Conservation (phyloP, 2,113 vertebrate species). For the Rostratula benghalensis region DNA sequence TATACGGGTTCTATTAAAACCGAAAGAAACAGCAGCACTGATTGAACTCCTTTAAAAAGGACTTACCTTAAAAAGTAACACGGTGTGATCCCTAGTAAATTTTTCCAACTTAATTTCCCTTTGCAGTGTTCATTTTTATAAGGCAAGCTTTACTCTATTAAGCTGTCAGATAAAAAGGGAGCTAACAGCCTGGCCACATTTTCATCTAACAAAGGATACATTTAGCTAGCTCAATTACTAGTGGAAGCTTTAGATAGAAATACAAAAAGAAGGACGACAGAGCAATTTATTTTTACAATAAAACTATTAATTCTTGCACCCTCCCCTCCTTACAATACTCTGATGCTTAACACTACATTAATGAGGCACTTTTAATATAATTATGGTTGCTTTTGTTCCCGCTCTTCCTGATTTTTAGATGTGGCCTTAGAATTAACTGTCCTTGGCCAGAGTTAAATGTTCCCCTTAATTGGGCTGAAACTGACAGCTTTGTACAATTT, state of each 20-base stretch:
- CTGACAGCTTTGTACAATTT: background rate
- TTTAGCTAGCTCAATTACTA: conserved; percentile 43
- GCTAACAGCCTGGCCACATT: conserved; percentile 21
- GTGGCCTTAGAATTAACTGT: conserved; percentile 36
- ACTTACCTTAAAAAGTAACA: conserved; percentile 1
- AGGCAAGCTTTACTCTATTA: background rate
- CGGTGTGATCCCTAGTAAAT: background rate
- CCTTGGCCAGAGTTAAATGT: conserved; percentile 35
- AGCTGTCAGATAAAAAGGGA: conserved; percentile 45
- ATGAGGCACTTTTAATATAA: conserved; percentile 47
- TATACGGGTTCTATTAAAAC: conserved; percentile 12
- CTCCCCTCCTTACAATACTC: conserved; percentile 31
- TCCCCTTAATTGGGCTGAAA: background rate
- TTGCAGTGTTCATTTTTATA: conserved; percentile 28
- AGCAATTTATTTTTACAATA: conserved; percentile 63
- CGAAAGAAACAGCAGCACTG: background rate
- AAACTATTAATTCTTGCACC: conserved; percentile 46
- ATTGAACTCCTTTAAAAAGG: background rate
- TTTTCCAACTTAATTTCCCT: conserved; percentile 30
- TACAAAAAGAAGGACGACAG: background rate
- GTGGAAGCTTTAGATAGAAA: conserved; percentile 31
- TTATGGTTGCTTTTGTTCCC: conserved; percentile 48
- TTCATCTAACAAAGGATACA: conserved; percentile 52
- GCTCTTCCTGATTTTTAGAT: conserved; percentile 11
- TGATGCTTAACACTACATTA: conserved; percentile 19